A percentile compares a stretch with the other conserved stretches of the same genome.
These are phyloP conservation scores for Phanerotoma sp. DNA, from an alignment of 2,888 invertebrate species.

Conservation along the genomic window DNA sequence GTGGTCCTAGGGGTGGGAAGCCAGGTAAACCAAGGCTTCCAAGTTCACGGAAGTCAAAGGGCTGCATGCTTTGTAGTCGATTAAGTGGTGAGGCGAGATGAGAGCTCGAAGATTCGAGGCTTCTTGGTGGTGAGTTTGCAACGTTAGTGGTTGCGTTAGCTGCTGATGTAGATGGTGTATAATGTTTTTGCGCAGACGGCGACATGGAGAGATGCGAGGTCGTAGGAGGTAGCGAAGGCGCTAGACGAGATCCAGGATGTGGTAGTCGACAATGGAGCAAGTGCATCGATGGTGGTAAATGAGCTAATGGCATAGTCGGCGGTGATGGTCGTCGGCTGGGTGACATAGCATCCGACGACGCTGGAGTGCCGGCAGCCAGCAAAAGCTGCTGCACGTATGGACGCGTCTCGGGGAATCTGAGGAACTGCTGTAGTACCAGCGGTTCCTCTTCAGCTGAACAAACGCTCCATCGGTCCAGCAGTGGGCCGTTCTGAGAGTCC, in stretches of 20 bases:
- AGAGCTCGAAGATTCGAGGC: constrained; percentile 58
- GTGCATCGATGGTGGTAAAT: constrained; percentile 54
- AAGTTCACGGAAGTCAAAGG: constrained; percentile 86
- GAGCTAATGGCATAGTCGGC: constrained; percentile 59
- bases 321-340: constrained; percentile 70
- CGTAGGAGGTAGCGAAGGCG: constrained; percentile 55
- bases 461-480: constrained; percentile 87
- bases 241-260: constrained; percentile 57
- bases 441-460: constrained; percentile 87
- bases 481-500: constrained; percentile 77
- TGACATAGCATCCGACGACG: constrained; percentile 65
- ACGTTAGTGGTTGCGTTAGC: constrained; percentile 53
- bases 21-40: constrained; percentile 65
- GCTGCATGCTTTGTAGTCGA: constrained; percentile 92
- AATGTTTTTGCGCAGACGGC: constrained; percentile 59
- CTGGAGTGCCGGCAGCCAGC: constrained; percentile 63
- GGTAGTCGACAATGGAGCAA: constrained; percentile 56
- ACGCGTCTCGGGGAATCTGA: constrained; percentile 86
- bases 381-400: constrained; percentile 71
- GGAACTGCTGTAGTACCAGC: constrained; percentile 88
- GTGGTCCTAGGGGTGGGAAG: constrained; percentile 57
- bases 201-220: constrained; percentile 59
- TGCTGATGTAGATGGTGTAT: constrained; percentile 46
- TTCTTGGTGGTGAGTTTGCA: constrained; percentile 65
- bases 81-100: constrained; percentile 74